Evolutionary conservation across 2,797 vertebrate species (phyloP).

Genomic region (Enteromius fasciolatus): DNA sequence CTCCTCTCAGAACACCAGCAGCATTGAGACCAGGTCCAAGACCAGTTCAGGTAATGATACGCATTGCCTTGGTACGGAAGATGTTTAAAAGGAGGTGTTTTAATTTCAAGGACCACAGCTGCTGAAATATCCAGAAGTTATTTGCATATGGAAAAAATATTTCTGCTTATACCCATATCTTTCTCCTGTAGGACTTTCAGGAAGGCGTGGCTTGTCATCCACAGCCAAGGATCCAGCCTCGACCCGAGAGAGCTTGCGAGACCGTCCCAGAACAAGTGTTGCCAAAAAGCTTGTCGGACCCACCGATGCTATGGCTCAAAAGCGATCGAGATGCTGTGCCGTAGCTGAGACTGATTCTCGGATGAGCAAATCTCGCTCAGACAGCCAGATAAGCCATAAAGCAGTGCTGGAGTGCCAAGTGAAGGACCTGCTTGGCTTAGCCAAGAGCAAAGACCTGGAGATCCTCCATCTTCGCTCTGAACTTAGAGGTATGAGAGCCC

Average conservation of each 20-base stretch:
- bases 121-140: not conserved
- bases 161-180: not conserved
- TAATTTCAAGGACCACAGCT: not conserved
- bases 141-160: not conserved
- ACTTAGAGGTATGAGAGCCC: constrained; percentile 81
- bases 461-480: constrained; percentile 83
- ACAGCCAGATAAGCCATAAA: constrained; percentile 86
- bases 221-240: constrained; percentile 80
- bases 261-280: constrained; percentile 74
- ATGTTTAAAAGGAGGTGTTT: not conserved
- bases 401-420: constrained; percentile 83
- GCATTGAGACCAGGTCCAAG: constrained; percentile 76
- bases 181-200: constrained; percentile 60
- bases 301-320: constrained; percentile 65
- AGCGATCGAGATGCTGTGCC: constrained; percentile 80
- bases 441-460: constrained; percentile 86
- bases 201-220: constrained; percentile 78
- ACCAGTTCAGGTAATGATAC: constrained; percentile 67
- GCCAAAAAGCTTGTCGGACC: constrained; percentile 76
- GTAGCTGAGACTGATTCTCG: constrained; percentile 76
- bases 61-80: not conserved
- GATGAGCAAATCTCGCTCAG: constrained; percentile 85
- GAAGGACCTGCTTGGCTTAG: constrained; percentile 82
- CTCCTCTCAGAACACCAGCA: constrained; percentile 63
- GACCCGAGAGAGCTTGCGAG: constrained; percentile 80